Percentiles rank a stretch among this genome's conserved stretches.
phyloP scores from a whole-genome alignment of 2,797 vertebrate species.

The Pseudomugil gertrudae region DNA sequence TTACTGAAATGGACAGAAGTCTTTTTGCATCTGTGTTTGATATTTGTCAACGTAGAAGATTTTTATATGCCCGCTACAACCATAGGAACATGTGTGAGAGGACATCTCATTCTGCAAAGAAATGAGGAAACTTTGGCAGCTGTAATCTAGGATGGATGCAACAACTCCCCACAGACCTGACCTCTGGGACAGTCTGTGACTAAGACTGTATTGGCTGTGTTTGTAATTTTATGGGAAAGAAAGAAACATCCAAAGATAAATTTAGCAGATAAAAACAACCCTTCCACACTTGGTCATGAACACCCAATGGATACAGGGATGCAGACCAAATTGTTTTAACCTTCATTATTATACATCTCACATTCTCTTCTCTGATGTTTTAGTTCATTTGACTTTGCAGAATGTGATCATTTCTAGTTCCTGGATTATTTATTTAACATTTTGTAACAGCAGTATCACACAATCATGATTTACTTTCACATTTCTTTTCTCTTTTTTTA shows the following conservation, averaged over 20 bases:
- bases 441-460: neutral
- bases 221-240: conserved; percentile 32
- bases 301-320: conserved; percentile 2
- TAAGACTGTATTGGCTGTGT: conserved; percentile 13
- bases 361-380: neutral
- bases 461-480: neutral
- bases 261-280: conserved; percentile 39
- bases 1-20: neutral
- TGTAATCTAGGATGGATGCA: conserved; percentile 21
- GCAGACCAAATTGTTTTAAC: conserved; percentile 2
- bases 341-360: neutral
- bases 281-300: conserved; percentile 41
- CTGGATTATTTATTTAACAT: too few relatives aligned
- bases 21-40: neutral
- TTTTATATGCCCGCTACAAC: neutral
- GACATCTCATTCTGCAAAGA: conserved; percentile 1
- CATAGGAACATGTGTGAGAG: neutral
- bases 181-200: conserved; percentile 13
- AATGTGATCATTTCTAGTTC: neutral
- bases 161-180: conserved; percentile 34
- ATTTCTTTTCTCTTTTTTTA: neutral
- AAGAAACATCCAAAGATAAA: conserved; percentile 24
- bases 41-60: neutral
- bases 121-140: conserved; percentile 14
- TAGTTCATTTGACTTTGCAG: neutral